Evolutionary conservation across 1,140 invertebrate genomes (phyloP).

Genomic region (Whitmania pigra): DNA sequence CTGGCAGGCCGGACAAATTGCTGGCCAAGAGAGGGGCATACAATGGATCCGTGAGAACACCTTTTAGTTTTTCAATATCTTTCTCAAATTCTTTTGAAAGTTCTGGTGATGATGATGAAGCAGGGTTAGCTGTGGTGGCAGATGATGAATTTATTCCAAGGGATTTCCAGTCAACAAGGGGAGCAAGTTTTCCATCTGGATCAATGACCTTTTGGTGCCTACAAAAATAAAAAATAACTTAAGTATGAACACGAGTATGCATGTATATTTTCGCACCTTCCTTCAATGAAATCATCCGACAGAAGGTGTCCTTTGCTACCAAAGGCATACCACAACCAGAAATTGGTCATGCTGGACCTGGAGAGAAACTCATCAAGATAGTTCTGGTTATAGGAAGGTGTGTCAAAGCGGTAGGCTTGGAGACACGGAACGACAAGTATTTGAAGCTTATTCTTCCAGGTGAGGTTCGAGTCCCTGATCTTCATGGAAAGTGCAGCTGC

Average conservation of each 20-base stretch:
- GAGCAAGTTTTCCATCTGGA: not conserved
- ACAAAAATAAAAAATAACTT: not conserved
- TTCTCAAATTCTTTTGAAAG: not conserved
- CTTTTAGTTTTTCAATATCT: conserved; percentile 28
- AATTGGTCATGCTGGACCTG: conserved; percentile 14
- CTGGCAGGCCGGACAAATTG: conserved; percentile 23
- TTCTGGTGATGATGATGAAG: not conserved
- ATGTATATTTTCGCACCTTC: not conserved
- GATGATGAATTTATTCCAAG: not conserved
- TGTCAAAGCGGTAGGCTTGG: conserved; percentile 24
- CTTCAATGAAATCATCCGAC: not conserved
- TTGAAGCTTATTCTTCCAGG: conserved; percentile 10
- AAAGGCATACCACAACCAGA: conserved; percentile 24
- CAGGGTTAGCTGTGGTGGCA: not conserved
- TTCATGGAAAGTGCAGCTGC: conserved; percentile 23
- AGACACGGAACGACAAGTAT: conserved; percentile 21
- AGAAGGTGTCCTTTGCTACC: conserved; percentile 1
- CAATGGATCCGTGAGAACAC: conserved; percentile 20
- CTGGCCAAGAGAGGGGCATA: conserved; percentile 25
- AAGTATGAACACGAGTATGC: not conserved
- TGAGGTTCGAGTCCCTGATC: conserved; percentile 16
- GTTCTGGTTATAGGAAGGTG: conserved; percentile 32
- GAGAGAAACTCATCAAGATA: conserved; percentile 20
- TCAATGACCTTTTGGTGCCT: conserved; percentile 1
- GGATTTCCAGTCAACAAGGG: not conserved